Conservation (phyloP, 2,888 invertebrate genomes). For the Drosophila pseudotakahashii region DNA sequence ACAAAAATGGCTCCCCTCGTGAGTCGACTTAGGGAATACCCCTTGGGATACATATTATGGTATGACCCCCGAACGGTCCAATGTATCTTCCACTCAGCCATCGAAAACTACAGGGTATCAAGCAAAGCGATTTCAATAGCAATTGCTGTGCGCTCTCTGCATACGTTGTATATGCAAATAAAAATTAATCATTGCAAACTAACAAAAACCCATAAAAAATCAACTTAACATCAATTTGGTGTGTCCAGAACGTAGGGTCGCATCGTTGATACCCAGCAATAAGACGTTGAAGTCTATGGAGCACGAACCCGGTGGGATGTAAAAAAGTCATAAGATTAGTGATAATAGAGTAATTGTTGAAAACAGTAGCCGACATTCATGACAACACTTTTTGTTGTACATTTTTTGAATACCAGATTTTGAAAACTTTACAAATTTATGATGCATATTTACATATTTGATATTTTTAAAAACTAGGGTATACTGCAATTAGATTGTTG, state of each 20-base stretch:
- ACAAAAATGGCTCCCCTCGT: neutral
- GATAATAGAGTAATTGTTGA: no score
- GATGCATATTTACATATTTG: no score
- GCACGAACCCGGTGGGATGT: no score
- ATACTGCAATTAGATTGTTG: no score
- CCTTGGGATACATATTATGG: neutral
- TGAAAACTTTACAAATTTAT: no score
- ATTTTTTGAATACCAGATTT: no score
- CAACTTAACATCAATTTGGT: slow-evolving; percentile 27
- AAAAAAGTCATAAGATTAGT: no score
- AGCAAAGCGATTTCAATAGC: slow-evolving; percentile 62
- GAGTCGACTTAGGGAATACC: slow-evolving; percentile 1
- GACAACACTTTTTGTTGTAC: no score
- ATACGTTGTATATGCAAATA: slow-evolving; percentile 56
- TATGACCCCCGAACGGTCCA: neutral
- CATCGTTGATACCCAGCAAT: slow-evolving; percentile 13
- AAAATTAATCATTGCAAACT: slow-evolving; percentile 67
- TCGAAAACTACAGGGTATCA: neutral
- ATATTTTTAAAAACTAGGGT: no score
- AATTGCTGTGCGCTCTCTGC: slow-evolving; percentile 50
- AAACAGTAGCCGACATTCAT: no score
- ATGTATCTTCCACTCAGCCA: neutral
- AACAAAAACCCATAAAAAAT: slow-evolving; percentile 60
- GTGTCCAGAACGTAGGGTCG: slow-evolving; percentile 13
- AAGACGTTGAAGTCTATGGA: no score